Evolutionary conservation across 2,113 vertebrate species (phyloP).

Genomic region (Ameiurus melas): DNA sequence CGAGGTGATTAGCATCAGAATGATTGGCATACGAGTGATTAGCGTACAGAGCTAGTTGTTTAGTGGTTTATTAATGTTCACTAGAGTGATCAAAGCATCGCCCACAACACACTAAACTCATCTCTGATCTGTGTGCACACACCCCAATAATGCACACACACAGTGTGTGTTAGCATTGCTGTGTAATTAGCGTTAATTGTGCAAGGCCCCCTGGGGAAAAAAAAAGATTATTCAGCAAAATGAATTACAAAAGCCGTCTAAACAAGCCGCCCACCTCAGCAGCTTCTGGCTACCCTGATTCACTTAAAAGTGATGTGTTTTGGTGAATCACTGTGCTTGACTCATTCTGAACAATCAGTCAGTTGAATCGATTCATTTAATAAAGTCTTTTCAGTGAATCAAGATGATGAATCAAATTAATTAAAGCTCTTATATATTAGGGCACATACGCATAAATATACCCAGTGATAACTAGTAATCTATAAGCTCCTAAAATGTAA

Average conservation of each 20-base stretch:
- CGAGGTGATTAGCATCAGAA: neutral
- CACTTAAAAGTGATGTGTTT: neutral
- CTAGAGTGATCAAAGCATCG: constrained; percentile 10
- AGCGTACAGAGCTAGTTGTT: neutral
- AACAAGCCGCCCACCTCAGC: constrained; percentile 18
- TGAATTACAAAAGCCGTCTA: constrained; percentile 3
- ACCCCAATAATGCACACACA: neutral
- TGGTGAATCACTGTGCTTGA: neutral
- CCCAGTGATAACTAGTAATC: too few species aligned
- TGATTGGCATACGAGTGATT: constrained; percentile 2
- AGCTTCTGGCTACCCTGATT: neutral
- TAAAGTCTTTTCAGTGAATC: neutral
- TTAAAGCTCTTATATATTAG: neutral
- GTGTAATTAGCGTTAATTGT: constrained; percentile 13
- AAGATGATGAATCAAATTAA: neutral
- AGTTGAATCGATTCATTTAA: neutral
- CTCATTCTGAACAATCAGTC: neutral
- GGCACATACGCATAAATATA: too few species aligned
- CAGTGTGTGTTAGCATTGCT: neutral
- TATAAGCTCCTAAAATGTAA: too few species aligned
- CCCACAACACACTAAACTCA: constrained; percentile 15
- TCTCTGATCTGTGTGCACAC: neutral
- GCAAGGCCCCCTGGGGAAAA: neutral
- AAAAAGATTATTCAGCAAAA: constrained; percentile 25
- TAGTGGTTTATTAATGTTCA: constrained; percentile 18